These are phyloP conservation scores for Brachionus angularis DNA, from an alignment of 1,140 invertebrate species.

Conservation along the genomic window DNA sequence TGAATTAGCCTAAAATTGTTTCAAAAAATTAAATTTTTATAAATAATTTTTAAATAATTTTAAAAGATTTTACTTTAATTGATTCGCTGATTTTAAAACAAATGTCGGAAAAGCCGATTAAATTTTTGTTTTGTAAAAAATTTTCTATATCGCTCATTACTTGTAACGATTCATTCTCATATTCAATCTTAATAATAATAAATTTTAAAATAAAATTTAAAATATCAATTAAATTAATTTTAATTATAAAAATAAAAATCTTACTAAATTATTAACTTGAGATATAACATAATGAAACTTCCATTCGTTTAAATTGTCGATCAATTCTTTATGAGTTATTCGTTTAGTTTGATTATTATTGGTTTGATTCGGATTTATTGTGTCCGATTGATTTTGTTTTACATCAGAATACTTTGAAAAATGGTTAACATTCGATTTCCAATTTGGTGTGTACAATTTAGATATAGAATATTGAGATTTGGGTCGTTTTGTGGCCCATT, in stretches of 20 bases:
- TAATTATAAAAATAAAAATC: not conserved
- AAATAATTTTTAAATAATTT: not conserved
- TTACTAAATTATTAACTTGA: conserved; percentile 33
- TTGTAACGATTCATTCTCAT: conserved; percentile 40
- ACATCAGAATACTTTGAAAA: conserved; percentile 33
- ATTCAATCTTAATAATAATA: conserved; percentile 18
- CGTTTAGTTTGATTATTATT: not conserved
- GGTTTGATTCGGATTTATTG: not conserved
- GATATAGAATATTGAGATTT: not conserved
- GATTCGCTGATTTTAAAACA: conserved; percentile 32
- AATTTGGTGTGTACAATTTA: not conserved
- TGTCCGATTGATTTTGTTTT: not conserved
- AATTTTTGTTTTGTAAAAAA: not conserved
- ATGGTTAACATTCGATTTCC: conserved; percentile 7
- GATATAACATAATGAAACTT: conserved; percentile 33
- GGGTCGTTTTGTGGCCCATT: not conserved
- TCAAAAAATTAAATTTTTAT: not conserved
- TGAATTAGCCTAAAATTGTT: not conserved
- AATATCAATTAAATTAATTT: not conserved
- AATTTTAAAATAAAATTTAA: not conserved
- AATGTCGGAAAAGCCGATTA: conserved; percentile 13
- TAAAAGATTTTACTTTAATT: not conserved
- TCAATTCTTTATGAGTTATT: not conserved
- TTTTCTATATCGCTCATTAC: conserved; percentile 4
- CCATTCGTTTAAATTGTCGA: conserved; percentile 32